Evolutionary conservation across 2,797 vertebrate species (phyloP).

Genomic region (Phoebastria nigripes): DNA sequence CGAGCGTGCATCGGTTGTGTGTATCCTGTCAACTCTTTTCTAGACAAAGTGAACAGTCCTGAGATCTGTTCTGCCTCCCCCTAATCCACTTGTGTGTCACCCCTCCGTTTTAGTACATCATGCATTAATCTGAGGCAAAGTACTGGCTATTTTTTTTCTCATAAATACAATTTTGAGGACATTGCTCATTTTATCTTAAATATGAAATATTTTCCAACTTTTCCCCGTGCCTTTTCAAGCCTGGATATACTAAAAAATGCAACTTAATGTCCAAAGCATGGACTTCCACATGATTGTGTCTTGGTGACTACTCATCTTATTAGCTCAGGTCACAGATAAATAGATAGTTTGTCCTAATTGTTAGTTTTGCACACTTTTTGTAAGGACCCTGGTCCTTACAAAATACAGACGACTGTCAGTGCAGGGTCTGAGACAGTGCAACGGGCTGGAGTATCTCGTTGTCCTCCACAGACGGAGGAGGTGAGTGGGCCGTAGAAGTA

Average conservation of each 20-base stretch:
- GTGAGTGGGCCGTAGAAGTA: not conserved
- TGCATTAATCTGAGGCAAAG: not conserved
- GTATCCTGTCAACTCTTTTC: conserved; percentile 22
- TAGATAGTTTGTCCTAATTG: not conserved
- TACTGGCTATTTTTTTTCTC: not conserved
- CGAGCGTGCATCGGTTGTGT: not conserved
- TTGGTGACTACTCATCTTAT: not conserved
- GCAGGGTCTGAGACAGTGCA: not conserved
- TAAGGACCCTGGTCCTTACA: not conserved
- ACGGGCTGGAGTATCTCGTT: fast-evolving
- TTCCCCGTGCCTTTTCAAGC: not conserved
- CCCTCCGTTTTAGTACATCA: not conserved
- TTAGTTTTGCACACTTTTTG: not conserved
- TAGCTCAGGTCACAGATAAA: not conserved
- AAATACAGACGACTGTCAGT: not conserved
- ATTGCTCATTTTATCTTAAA: not conserved
- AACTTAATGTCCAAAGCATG: not conserved
- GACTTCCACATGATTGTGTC: not conserved
- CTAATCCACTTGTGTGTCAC: not conserved
- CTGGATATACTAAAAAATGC: not conserved
- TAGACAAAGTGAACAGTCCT: conserved; percentile 34
- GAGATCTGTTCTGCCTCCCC: not conserved
- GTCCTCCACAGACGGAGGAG: not conserved
- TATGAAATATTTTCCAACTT: not conserved
- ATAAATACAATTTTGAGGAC: not conserved